A percentile compares a stretch with the other conserved stretches of the same genome.
phyloP scores from a whole-genome alignment of 2,888 invertebrate species.

The Hylaea fasciaria region DNA sequence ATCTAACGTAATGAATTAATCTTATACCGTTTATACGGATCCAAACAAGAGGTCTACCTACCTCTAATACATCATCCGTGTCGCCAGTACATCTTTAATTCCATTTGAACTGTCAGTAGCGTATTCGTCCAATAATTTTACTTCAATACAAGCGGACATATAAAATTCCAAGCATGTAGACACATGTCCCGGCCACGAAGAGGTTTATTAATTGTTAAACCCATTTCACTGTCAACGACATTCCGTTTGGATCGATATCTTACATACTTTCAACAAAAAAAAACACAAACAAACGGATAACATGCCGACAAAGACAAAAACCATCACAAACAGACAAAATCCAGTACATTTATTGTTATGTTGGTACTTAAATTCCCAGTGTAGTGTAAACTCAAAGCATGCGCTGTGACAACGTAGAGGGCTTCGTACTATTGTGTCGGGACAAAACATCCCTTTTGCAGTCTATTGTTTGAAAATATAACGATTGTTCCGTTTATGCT shows the following conservation, averaged over 20 bases:
- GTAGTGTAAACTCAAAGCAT: slow-evolving; percentile 81
- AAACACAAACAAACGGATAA: slow-evolving; percentile 51
- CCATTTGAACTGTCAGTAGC: slow-evolving; percentile 44
- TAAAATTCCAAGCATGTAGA: slow-evolving; percentile 63
- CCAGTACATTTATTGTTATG: slow-evolving; percentile 72
- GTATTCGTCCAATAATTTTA: slow-evolving; percentile 43
- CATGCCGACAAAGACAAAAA: slow-evolving; percentile 77
- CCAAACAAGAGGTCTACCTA: slow-evolving; percentile 18
- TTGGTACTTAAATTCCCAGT: slow-evolving; percentile 80
- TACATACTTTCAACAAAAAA: slow-evolving; percentile 65
- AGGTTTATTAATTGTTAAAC: slow-evolving; percentile 83
- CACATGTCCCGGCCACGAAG: slow-evolving; percentile 65
- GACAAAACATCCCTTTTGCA: slow-evolving; percentile 68
- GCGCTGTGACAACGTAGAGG: slow-evolving; percentile 72
- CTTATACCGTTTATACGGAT: background rate
- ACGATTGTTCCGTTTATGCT: slow-evolving; percentile 59
- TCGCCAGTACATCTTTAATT: slow-evolving; percentile 33
- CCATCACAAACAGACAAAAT: slow-evolving; percentile 67
- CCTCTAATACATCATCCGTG: slow-evolving; percentile 39
- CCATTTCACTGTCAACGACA: slow-evolving; percentile 83
- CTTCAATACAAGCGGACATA: slow-evolving; percentile 44
- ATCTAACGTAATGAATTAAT: slow-evolving; percentile 18
- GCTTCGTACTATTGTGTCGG: slow-evolving; percentile 65
- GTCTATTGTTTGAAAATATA: slow-evolving; percentile 59
- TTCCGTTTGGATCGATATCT: slow-evolving; percentile 76